These are phyloP conservation scores for Chaetodon trifasciatus DNA, from an alignment of 2,797 vertebrate genomes.

Conservation along the genomic window DNA sequence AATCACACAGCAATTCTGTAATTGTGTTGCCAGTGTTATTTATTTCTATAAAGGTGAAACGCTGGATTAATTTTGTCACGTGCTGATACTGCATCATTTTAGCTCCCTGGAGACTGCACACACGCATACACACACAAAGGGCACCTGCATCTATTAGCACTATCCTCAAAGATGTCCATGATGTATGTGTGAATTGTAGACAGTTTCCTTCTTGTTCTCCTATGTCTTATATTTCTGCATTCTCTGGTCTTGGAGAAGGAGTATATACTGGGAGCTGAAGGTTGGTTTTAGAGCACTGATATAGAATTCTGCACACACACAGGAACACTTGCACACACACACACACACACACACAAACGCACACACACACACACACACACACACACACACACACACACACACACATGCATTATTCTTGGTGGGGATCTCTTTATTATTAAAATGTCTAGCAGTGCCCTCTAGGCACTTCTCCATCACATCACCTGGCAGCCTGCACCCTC, in stretches of 20 bases:
- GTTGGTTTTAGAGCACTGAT: constrained; percentile 19
- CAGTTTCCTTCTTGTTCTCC: not conserved
- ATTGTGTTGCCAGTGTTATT: constrained; percentile 52
- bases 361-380: constrained; percentile 10
- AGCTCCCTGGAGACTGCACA: constrained; percentile 24
- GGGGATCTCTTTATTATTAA: constrained; percentile 72
- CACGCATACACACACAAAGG: constrained; percentile 22
- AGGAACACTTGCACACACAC: constrained; percentile 9
- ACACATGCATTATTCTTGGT: constrained; percentile 33
- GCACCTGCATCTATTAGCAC: constrained; percentile 23
- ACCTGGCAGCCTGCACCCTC: constrained; percentile 51
- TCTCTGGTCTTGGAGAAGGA: constrained; percentile 18
- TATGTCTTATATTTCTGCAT: not conserved
- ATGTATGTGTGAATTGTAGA: not conserved
- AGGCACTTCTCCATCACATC: constrained; percentile 68
- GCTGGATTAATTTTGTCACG: constrained; percentile 42
- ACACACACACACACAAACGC: constrained; percentile 18
- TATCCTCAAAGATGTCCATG: constrained; percentile 10
- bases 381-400: constrained; percentile 12
- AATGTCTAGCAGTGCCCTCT: constrained; percentile 69
- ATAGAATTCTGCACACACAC: constrained; percentile 13
- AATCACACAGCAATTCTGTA: constrained; percentile 45
- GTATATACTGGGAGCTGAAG: not conserved
- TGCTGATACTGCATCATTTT: constrained; percentile 35
- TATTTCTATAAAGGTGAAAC: constrained; percentile 45